These are phyloP conservation scores for Temnothorax longispinosus DNA, from an alignment of 1,140 invertebrate genomes.

Conservation along the genomic window DNA sequence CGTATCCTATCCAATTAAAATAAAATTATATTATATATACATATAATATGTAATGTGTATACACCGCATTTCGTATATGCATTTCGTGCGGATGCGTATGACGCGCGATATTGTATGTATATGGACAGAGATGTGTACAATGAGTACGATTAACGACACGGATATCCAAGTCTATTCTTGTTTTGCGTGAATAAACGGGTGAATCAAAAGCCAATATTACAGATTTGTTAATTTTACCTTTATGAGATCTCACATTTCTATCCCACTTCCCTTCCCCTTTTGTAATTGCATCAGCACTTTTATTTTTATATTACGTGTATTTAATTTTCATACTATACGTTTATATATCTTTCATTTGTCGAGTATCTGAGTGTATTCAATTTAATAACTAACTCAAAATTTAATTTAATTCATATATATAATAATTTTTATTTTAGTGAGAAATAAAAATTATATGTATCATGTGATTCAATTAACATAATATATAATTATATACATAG, in stretches of 20 bases:
- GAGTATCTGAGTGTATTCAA: background rate
- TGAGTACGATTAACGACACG: slow-evolving; percentile 68
- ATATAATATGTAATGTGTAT: slow-evolving; percentile 72
- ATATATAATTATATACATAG: background rate
- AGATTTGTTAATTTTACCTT: slow-evolving; percentile 49
- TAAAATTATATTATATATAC: slow-evolving; percentile 78
- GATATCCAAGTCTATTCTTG: slow-evolving; percentile 81
- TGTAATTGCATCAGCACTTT: background rate
- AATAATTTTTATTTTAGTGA: background rate
- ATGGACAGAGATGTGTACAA: slow-evolving; percentile 71
- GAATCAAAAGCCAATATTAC: slow-evolving; percentile 75
- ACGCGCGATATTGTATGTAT: slow-evolving; percentile 66
- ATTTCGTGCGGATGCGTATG: slow-evolving; percentile 49
- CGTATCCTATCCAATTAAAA: slow-evolving; percentile 77
- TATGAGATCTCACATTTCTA: background rate
- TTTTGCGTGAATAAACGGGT: slow-evolving; percentile 83
- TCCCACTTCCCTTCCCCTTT: background rate
- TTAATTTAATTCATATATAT: background rate
- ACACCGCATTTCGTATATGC: slow-evolving; percentile 74
- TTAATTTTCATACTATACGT: slow-evolving; percentile 57
- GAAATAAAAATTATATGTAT: background rate
- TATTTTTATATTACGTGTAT: slow-evolving; percentile 32
- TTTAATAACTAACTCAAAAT: background rate
- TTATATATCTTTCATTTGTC: slow-evolving; percentile 26
- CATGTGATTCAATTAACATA: background rate